Evolutionary conservation across 2,113 vertebrate species (phyloP), one percentile per base, ranked within the genome.

Genomic region (Leuciscus idus): DNA sequence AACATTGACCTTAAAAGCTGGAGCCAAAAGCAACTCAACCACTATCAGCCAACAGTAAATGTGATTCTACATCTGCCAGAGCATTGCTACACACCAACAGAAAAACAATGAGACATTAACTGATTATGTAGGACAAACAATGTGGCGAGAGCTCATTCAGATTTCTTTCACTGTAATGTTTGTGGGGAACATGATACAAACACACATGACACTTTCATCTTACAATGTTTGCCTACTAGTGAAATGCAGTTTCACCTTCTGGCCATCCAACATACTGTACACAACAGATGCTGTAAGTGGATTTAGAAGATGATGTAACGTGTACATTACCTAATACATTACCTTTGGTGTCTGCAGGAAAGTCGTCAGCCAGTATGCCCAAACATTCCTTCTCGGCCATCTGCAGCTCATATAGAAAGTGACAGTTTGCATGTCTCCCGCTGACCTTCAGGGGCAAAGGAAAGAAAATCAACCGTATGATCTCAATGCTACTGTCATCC

Each of bases 321-420:
- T 26, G 26, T 26, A 26, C 26, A 26, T 26, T 26, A 26, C 26
- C 26, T 26, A 26, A 26, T 26, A 77, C 62, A 46, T 55, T 85
- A 93, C 93, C 93, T 91, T 86, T 28, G 17, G 6, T 17, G 0
- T 36, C 2, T 3, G 64, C 36, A 0, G 6, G n/a, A 7, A 64
- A 68, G 0, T 39, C 59, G 4, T 81, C 39, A 70, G 90, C 64
- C 73, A 95, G 91, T 3, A 73, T 79, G 2, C 66, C 86, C 28
- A 70, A 26, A 85, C 94, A 95, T 62, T 94, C 91, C n/a, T 28
- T 86, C 82, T 85, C 70, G 15, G 92, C 91, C 74, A 83, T 86
- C 90, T 94, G 85, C 84, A 95, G 88, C 87, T 95, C 94, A 92
- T 92, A 94, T 17, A 88, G 9, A 68, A 95, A 92, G 86, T 92